A percentile compares a stretch with the other conserved stretches of the same genome.
These are phyloP conservation scores for Plestiodon gilberti DNA, from an alignment of 2,113 vertebrate species.

Conservation along the genomic window DNA sequence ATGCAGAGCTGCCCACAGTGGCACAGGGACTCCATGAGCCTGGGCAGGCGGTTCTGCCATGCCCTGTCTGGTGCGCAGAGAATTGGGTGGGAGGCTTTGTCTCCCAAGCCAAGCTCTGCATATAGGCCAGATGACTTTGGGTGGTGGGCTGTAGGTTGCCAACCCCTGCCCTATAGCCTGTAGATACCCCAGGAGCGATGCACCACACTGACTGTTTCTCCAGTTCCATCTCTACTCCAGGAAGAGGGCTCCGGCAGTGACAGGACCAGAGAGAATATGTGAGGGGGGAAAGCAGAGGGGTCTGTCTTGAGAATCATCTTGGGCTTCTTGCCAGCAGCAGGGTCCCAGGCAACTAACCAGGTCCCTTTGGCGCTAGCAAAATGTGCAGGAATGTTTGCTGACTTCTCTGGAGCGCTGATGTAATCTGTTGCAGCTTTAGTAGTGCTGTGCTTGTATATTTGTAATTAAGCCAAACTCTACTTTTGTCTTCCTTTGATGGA, in stretches of 20 bases:
- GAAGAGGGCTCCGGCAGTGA: not conserved
- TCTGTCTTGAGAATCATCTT: not conserved
- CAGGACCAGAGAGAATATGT: not conserved
- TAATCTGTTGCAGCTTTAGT: no score
- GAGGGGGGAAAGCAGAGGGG: not conserved
- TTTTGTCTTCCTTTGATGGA: no score
- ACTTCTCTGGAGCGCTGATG: not conserved
- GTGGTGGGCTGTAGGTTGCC: no score
- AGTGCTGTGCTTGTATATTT: no score
- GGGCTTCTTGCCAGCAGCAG: not conserved
- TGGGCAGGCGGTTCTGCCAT: no score
- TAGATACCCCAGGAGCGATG: not conserved
- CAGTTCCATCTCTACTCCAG: not conserved
- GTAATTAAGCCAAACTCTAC: no score
- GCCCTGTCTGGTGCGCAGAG: no score
- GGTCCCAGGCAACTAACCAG: not conserved
- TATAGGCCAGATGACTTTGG: no score
- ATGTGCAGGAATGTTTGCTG: not conserved
- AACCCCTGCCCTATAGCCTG: not conserved
- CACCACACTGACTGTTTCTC: not conserved
- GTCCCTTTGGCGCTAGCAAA: not conserved
- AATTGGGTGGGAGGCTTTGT: no score
- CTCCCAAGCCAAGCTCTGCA: no score
- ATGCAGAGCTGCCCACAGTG: no score
- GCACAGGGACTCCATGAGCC: no score